Base-by-base conservation (phyloP, 2,113 vertebrate species). In the Scatophagus argus region DNA sequence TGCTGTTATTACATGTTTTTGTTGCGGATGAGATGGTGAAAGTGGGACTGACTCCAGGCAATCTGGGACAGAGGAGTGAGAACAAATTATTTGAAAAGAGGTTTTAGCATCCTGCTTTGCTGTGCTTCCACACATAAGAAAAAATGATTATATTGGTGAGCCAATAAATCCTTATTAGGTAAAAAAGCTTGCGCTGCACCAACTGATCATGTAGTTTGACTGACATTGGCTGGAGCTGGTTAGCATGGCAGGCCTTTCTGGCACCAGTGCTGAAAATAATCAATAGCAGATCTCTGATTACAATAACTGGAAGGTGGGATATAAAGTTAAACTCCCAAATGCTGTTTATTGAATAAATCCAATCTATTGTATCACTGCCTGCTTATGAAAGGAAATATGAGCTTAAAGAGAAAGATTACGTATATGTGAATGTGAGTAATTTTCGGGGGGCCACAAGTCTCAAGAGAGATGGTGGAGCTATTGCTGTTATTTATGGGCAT, bases 1-100 rank as follows among this genome's bases (percentile, higher is more conserved):
- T 63, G 82, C 81, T 79, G 79, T 76, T 82, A 83, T 87, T 88
- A 66, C 58, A 72, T 74, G 74, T 75, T 78, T 84, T 75, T 85
- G 79, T 85, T 81, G 83, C 12, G 54, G 82, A 71, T 71, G 70
- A 88, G 82, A 75, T 67, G 25, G 69, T 73, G 69, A 84, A 82
- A 68, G 66, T 70, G 79, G 85, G 81, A 81, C 43, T 55, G 70
- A 79, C 58, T 88, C 88, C 83, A 89, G 52, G 67, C 67, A 87
- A 77, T 84, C 75, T 81, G 78, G 56, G 73, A 74, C 69, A 68
- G 52, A 70, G 74, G 52, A 73, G 52, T 64, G 73, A 75, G 63
- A 83, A 87, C 62, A 82, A 69, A 77, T 79, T 54, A 63, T 49
- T 75, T 67, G 31, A 86, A 86, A 84, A 64, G 63, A 83, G 52